Base-by-base conservation (phyloP, 2,888 invertebrate genomes). In the Himalopsyche japonica region DNA sequence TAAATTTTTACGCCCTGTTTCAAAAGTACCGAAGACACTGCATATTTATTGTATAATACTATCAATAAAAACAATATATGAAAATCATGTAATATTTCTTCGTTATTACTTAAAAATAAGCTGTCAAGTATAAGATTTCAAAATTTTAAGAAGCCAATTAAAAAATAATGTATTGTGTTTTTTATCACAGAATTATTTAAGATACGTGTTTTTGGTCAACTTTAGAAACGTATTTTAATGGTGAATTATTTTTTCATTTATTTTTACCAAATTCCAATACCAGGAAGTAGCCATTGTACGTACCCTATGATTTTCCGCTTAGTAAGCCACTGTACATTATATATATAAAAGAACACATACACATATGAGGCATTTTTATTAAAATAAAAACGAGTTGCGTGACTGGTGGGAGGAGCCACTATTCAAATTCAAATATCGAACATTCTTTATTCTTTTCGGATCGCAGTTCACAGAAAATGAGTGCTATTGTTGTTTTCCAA, bases 371-470 rank as follows among this genome's bases (percentile, higher is more conserved):
- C 30, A 70, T 70, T 70, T 70, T 70, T 76, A 83, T 85, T 85
- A 85, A 85, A 85, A 85, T 85, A 85, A 85, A 85, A 82, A 81
- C 83, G 83, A 32, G 78, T 92, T 88, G 92, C 92, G 92, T 92
- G 92, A 90, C 91, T 85, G 85, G 88, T 88, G 90, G 91, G 92
- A 91, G 92, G 89, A 90, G 91, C 89, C 87, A 89, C 90, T 90
- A 90, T 91, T 90, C 91, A 90, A 91, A 91, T 91, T 92, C 92
- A 90, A 92, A 92, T 90, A 91, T 90, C 90, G 90, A 89, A 87
- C 82, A 86, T 88, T 86, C 84, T 83, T 83, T 85, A 81, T 83
- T 85, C 81, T 79, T 76, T 81, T 47, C 78, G 34, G 32, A 47
- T 30, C 5, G 34, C 15, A 2, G 10, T n/a, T 32, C 18, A 27